These are phyloP conservation scores for Tetheella fluctuosa DNA, from an alignment of 2,888 invertebrate species.

Conservation along the genomic window DNA sequence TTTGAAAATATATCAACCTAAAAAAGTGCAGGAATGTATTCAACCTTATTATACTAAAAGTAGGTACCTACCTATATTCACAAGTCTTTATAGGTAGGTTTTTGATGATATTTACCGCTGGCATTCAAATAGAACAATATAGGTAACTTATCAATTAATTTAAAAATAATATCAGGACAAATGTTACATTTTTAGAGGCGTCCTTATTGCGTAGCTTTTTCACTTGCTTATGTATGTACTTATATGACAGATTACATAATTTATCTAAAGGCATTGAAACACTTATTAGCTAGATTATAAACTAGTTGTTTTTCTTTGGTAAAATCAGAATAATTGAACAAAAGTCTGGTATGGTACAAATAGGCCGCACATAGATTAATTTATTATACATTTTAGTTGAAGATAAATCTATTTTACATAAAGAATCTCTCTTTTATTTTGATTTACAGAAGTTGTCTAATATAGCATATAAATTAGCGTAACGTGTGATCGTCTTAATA, in stretches of 20 bases:
- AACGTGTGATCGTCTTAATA: background rate
- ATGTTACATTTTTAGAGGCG: background rate
- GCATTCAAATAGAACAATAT: no score
- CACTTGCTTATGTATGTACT: background rate
- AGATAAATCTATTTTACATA: background rate
- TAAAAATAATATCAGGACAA: no score
- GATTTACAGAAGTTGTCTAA: background rate
- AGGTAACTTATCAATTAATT: no score
- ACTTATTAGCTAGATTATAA: background rate
- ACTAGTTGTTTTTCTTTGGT: background rate
- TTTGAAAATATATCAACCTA: no score
- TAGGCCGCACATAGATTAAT: background rate
- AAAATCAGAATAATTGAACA: no score
- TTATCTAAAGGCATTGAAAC: background rate
- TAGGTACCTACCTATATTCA: no score
- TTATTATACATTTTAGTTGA: background rate
- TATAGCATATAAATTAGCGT: no score
- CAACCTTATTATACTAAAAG: no score
- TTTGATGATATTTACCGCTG: no score
- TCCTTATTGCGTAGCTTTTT: background rate
- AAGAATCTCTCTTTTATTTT: conserved; percentile 3
- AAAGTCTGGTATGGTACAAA: background rate
- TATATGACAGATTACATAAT: background rate
- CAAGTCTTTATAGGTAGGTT: no score
- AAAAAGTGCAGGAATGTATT: no score